Base-by-base conservation (phyloP, 2,888 invertebrate species). In the Hybos culiciformis region DNA sequence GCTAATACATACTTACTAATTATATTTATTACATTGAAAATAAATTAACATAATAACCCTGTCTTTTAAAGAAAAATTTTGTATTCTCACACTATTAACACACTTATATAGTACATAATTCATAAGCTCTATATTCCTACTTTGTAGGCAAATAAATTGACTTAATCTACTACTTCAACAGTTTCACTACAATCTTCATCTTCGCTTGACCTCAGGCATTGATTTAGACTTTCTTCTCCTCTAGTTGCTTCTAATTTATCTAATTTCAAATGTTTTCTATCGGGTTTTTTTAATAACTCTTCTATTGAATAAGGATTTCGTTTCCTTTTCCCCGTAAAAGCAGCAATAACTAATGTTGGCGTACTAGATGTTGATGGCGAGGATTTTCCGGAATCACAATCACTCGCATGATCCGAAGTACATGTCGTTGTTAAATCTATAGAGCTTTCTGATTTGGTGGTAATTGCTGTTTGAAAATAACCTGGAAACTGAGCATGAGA, bases 301-400 rank as follows among this genome's bases (percentile, higher is more conserved):
- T 87, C 88, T 57, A 90, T 90, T 2, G 87, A 87, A 58, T 88
- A 90, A 0, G 87, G 86, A 59, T 85, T 87, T 48, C 80, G 76
- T 61, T 85, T 65, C 15, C 61, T 57, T 19, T 48, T 63, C 8
- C 43, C 44, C 12, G 48, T 14, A 11, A 48, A 46, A 15, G 47
- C 39, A 9, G 42, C 44, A 14, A 42, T 48, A 5, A 42, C n/a
- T 14, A 44, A 17, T n/a, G 34, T 32, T 5, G 45, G 44, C 1
- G 48, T 42, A 17, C 46, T 52, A 12, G 51, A 50, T 0, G 61
- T 58, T 6, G 62, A 59, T 15, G 66, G 67, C 2, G 67, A 66
- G 3, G 66, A 65, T 50, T 66, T 64, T 3, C 66, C 64, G 5
- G 66, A 66, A 53, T 65, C 64, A 48, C 66, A 66, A 44, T 65